phyloP scores from a whole-genome alignment of 2,113 vertebrate genomes.

The Tachysurus vachellii region DNA sequence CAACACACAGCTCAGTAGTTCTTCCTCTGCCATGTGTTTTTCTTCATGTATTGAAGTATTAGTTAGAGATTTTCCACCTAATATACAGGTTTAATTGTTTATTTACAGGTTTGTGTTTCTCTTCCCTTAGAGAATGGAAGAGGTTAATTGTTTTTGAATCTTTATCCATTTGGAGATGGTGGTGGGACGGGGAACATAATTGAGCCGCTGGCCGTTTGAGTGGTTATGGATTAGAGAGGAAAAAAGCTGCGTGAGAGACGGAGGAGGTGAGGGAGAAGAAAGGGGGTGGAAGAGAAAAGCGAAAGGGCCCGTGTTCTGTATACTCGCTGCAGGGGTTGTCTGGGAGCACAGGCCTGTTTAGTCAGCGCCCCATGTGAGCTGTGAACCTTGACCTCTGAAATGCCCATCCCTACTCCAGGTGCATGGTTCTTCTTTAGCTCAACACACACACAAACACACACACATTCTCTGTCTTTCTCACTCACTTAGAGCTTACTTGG shows the following conservation, averaged over 20 bases:
- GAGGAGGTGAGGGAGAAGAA: conserved; percentile 49
- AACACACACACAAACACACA: conserved; percentile 24
- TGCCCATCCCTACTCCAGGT: conserved; percentile 83
- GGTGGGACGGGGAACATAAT: conserved; percentile 69
- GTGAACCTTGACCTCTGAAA: conserved; percentile 67
- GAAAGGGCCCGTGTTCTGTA: conserved; percentile 71
- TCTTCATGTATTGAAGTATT: background rate
- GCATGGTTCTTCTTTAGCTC: conserved; percentile 71
- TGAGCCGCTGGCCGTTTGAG: conserved; percentile 78
- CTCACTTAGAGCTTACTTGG: conserved; percentile 1
- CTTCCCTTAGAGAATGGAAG: conserved; percentile 66
- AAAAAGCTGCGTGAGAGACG: conserved; percentile 25
- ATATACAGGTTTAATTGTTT: background rate
- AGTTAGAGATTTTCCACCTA: background rate
- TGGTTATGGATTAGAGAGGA: conserved; percentile 82
- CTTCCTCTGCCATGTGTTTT: background rate
- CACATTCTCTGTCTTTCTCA: background rate
- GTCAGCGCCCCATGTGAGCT: conserved; percentile 75
- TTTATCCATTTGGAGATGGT: conserved; percentile 69
- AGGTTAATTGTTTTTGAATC: conserved; percentile 85
- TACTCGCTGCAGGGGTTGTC: conserved; percentile 80
- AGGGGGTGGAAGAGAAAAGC: conserved; percentile 47
- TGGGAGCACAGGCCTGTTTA: conserved; percentile 80
- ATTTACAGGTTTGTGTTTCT: conserved; percentile 1
- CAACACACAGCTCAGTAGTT: background rate